Evolutionary conservation across 2,888 invertebrate species (phyloP).

Genomic region (Acrobasis suavella): DNA sequence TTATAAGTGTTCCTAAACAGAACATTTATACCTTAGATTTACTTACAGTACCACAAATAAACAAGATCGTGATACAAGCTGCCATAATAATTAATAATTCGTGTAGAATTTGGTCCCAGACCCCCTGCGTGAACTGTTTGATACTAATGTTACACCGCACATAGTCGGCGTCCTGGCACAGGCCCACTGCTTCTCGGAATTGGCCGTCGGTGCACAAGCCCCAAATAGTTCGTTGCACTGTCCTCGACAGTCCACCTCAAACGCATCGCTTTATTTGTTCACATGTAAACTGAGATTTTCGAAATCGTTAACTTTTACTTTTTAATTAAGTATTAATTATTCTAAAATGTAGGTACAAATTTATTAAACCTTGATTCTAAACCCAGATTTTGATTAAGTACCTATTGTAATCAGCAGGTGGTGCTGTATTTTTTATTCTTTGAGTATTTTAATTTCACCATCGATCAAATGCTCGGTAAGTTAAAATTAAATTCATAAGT

Average conservation of each 20-base stretch:
- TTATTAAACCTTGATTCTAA: neutral
- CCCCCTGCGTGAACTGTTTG: constrained; percentile 11
- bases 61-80: neutral
- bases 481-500: no score
- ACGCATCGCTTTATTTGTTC: constrained; percentile 14
- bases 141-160: neutral
- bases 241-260: constrained; percentile 19
- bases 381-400: neutral
- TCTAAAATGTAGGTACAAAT: no score
- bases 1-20: no score
- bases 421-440: no score
- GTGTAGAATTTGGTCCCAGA: neutral
- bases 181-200: constrained; percentile 39
- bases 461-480: no score
- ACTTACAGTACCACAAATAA: no score
- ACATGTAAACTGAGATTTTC: constrained; percentile 9
- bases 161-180: constrained; percentile 24
- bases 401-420: no score
- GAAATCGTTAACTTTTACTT: neutral
- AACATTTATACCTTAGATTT: no score
- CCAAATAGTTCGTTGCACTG: constrained; percentile 46
- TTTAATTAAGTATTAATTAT: neutral
- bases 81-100: neutral
- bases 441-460: no score
- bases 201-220: constrained; percentile 30